Evolutionary conservation across 37 sponge, comb jelly and placozoan genomes (phyloP).

Genomic region (Ianthella basta): DNA sequence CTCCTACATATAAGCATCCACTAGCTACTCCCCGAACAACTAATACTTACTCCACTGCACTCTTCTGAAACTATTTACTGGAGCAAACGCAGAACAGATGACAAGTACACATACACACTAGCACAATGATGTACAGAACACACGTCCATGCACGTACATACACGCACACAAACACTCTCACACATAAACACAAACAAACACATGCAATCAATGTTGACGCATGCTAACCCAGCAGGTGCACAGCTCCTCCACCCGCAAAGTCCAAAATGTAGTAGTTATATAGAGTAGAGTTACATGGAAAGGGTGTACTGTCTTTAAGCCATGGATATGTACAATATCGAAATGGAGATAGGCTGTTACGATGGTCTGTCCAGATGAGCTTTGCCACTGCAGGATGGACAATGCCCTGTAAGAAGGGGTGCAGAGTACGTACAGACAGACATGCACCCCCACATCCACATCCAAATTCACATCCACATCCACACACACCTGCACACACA

Average conservation of each 20-base stretch:
- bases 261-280: conserved; percentile 40
- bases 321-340: conserved; percentile 60
- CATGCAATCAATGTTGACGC: background rate
- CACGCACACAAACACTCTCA: conserved; percentile 34
- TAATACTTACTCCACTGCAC: too few species aligned
- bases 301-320: too few species aligned
- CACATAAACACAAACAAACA: background rate
- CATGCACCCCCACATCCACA: too few species aligned
- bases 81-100: too few species aligned
- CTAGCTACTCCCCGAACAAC: too few species aligned
- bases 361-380: conserved; percentile 70
- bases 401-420: conserved; percentile 79
- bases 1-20: too few species aligned
- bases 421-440: too few species aligned
- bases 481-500: too few species aligned
- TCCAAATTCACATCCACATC: too few species aligned
- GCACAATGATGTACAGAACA: background rate
- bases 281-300: too few species aligned
- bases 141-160: conserved; percentile 17
- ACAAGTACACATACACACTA: conserved; percentile 3
- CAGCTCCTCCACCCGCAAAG: conserved; percentile 73
- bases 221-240: conserved; percentile 52
- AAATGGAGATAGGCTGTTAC: conserved; percentile 68
- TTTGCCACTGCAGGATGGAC: conserved; percentile 71
- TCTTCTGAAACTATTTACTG: too few species aligned